phyloP scores from a whole-genome alignment of 2,888 invertebrate species.

The Ennomos fuscantarius region DNA sequence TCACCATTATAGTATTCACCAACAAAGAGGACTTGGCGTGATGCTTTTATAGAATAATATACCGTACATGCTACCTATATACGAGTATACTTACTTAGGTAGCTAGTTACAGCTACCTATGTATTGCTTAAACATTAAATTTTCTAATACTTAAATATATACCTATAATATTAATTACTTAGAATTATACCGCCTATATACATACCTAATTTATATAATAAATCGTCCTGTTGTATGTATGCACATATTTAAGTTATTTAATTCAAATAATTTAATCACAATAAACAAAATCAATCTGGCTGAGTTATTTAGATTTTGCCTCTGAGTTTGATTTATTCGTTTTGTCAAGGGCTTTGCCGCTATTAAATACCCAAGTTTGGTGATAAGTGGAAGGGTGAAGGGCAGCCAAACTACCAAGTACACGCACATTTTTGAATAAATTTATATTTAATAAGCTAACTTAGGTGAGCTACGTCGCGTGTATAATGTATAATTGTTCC shows the following conservation, averaged over 20 bases:
- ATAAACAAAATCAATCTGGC: constrained; percentile 19
- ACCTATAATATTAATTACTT: too few species aligned
- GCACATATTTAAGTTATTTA: not conserved
- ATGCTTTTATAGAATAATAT: too few species aligned
- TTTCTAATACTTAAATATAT: too few species aligned
- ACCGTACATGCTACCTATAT: too few species aligned
- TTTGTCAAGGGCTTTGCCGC: constrained; percentile 27
- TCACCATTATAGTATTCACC: too few species aligned
- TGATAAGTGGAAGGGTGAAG: constrained; percentile 31
- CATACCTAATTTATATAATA: too few species aligned
- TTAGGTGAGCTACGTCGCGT: constrained; percentile 15
- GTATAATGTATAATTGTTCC: constrained; percentile 1
- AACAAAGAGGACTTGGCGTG: too few species aligned
- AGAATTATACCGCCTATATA: too few species aligned
- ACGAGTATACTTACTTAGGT: too few species aligned
- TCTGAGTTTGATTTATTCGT: constrained; percentile 12
- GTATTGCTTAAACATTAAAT: too few species aligned
- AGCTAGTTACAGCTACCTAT: too few species aligned
- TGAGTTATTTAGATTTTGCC: constrained; percentile 13
- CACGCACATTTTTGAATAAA: constrained; percentile 32
- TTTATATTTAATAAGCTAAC: constrained; percentile 25
- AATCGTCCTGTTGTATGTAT: too few species aligned
- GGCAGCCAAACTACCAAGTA: constrained; percentile 23
- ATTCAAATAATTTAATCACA: constrained; percentile 2
- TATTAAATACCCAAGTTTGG: constrained; percentile 29